A percentile compares a stretch with the other conserved stretches of the same genome.
Conservation (phyloP, 2,113 vertebrate genomes). For the Hemiprocne comata region DNA sequence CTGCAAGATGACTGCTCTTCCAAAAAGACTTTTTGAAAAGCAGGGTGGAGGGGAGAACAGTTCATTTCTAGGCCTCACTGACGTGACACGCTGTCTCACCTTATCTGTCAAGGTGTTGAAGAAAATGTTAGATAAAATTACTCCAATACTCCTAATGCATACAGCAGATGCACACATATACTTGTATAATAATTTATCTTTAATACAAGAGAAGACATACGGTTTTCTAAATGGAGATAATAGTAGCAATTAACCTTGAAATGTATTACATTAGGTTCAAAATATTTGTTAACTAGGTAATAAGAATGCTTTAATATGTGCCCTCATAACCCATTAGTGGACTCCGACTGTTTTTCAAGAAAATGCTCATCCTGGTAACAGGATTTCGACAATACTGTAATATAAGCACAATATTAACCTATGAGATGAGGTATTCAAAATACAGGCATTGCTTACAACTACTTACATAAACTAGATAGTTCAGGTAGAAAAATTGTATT, state of each 20-base stretch:
- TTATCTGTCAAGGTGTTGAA: neutral
- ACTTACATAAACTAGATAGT: neutral
- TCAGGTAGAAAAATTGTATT: neutral
- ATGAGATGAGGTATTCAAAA: neutral
- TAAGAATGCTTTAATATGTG: neutral
- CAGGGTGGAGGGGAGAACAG: neutral
- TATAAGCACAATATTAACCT: neutral
- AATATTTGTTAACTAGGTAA: neutral
- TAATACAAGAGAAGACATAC: neutral
- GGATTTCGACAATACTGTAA: neutral
- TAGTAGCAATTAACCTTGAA: neutral
- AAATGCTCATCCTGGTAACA: neutral
- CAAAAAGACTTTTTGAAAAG: neutral
- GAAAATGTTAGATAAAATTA: neutral
- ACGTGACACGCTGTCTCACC: neutral
- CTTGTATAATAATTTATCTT: neutral
- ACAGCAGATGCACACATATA: neutral
- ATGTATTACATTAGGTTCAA: neutral
- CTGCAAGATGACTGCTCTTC: neutral
- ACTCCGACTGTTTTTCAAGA: neutral
- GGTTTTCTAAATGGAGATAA: neutral
- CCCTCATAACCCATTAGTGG: neutral
- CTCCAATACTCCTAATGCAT: neutral
- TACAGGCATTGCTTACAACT: neutral
- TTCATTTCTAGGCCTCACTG: neutral